Conservation (phyloP, 2,113 vertebrate species). For the Gavialis gangeticus region DNA sequence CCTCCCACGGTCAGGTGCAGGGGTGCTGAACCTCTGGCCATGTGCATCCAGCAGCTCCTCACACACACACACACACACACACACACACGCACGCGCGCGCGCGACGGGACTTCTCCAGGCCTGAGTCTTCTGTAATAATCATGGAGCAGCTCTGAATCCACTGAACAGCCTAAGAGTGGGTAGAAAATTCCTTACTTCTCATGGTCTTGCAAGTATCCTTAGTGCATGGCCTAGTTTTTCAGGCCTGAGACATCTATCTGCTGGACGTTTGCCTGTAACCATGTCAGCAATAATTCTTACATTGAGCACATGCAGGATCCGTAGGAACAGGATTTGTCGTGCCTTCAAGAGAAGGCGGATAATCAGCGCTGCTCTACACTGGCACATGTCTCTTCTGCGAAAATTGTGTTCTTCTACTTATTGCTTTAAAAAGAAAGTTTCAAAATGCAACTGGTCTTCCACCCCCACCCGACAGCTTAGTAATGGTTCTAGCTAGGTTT, state of each 20-base stretch:
- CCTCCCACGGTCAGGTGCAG: not conserved
- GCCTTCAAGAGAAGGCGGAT: not conserved
- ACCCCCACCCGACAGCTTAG: conserved; percentile 37
- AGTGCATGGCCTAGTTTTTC: conserved; percentile 31
- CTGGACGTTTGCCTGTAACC: conserved; percentile 32
- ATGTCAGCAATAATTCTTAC: conserved; percentile 14
- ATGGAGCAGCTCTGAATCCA: not conserved
- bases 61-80: not conserved
- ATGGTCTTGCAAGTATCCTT: conserved; percentile 32
- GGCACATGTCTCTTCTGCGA: not conserved
- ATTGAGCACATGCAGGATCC: conserved; percentile 24
- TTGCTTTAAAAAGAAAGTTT: not conserved
- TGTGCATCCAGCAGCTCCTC: not conserved
- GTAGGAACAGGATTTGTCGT: conserved; percentile 23
- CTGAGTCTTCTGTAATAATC: not conserved
- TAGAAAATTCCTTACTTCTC: conserved; percentile 67
- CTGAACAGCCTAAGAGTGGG: not conserved
- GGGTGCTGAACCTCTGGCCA: not conserved
- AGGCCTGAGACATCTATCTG: conserved; percentile 42
- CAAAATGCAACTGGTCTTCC: conserved; percentile 56
- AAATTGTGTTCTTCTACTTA: not conserved
- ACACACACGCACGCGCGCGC: no score
- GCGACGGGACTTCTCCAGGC: not conserved
- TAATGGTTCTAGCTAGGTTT: conserved; percentile 59
- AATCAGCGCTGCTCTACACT: not conserved